phyloP scores from a whole-genome alignment of 2,797 vertebrate genomes.

The Malacoraja senta region DNA sequence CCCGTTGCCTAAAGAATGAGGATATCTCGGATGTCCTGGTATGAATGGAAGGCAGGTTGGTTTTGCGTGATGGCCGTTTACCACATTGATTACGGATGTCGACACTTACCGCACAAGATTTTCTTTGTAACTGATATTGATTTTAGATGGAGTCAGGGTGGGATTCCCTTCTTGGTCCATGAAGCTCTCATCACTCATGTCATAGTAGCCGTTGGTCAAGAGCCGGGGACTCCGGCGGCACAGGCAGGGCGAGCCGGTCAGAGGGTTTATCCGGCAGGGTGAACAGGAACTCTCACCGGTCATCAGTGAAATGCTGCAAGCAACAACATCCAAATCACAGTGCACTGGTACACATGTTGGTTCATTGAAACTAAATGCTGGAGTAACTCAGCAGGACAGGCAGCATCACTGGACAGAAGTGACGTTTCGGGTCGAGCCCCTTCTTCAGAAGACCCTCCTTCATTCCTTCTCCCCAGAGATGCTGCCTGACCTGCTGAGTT shows the following conservation, averaged over 20 bases:
- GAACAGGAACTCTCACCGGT: slow-evolving; percentile 57
- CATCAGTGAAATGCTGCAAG: slow-evolving; percentile 53
- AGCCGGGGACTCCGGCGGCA: slow-evolving; percentile 79
- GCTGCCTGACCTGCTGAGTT: too few species aligned
- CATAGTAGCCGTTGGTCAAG: slow-evolving; percentile 84
- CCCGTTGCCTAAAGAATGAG: too few species aligned
- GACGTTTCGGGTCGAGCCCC: too few species aligned
- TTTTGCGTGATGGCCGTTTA: too few species aligned
- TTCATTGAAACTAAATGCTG: too few species aligned
- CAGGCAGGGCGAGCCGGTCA: slow-evolving; percentile 48
- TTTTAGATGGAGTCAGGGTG: slow-evolving; percentile 70
- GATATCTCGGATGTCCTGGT: too few species aligned
- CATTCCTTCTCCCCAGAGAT: too few species aligned
- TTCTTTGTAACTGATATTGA: slow-evolving; percentile 81
- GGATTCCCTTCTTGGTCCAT: slow-evolving; percentile 69
- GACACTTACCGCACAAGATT: slow-evolving; percentile 72
- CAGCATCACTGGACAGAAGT: too few species aligned
- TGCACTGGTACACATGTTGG: too few species aligned
- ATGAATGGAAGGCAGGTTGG: too few species aligned
- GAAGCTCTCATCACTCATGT: slow-evolving; percentile 76
- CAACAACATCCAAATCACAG: slow-evolving; percentile 37
- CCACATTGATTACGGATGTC: not conserved
- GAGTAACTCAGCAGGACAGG: too few species aligned
- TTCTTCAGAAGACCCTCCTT: too few species aligned
- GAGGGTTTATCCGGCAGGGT: slow-evolving; percentile 51